These are phyloP conservation scores for Pachyramphus minor DNA, from an alignment of 2,113 vertebrate genomes.

Conservation along the genomic window DNA sequence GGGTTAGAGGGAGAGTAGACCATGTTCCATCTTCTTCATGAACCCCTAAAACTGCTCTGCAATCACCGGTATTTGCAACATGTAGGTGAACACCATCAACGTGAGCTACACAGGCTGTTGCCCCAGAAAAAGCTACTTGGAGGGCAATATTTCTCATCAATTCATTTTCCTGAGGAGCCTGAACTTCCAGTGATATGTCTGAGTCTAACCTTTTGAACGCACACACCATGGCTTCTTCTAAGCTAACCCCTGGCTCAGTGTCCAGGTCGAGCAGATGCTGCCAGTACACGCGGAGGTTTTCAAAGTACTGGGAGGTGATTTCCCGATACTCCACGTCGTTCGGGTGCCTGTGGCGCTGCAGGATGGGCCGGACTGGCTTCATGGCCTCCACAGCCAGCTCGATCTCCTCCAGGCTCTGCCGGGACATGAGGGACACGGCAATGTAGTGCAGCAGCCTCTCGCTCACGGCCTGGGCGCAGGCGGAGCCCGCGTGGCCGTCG, in stretches of 20 bases:
- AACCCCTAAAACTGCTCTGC: conserved; percentile 86
- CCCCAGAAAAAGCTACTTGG: conserved; percentile 91
- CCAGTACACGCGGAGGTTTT: conserved; percentile 93
- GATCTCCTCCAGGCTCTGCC: conserved; percentile 81
- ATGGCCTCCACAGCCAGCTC: conserved; percentile 83
- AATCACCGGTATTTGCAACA: conserved; percentile 89
- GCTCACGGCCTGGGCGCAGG: conserved; percentile 89
- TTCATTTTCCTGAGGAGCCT: conserved; percentile 84
- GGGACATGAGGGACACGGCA: conserved; percentile 87
- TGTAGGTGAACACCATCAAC: conserved; percentile 81
- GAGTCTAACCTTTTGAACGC: conserved; percentile 91
- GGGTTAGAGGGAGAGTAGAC: conserved; percentile 85
- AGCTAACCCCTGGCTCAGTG: conserved; percentile 76
- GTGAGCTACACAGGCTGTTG: conserved; percentile 90
- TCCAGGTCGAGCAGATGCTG: conserved; percentile 88
- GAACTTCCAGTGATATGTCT: conserved; percentile 91
- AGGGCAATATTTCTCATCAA: conserved; percentile 83
- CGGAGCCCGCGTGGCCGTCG: conserved; percentile 90
- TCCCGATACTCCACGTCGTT: conserved; percentile 80
- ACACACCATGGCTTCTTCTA: conserved; percentile 80
- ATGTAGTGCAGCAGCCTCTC: conserved; percentile 90
- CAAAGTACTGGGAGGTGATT: conserved; percentile 80
- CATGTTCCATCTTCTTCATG: conserved; percentile 82
- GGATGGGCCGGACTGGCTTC: conserved; percentile 83
- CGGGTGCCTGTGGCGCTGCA: conserved; percentile 88